Evolutionary conservation across 2,113 vertebrate genomes (phyloP), one percentile per base, ranked within the genome.

Genomic region (Cheilinus undulatus): DNA sequence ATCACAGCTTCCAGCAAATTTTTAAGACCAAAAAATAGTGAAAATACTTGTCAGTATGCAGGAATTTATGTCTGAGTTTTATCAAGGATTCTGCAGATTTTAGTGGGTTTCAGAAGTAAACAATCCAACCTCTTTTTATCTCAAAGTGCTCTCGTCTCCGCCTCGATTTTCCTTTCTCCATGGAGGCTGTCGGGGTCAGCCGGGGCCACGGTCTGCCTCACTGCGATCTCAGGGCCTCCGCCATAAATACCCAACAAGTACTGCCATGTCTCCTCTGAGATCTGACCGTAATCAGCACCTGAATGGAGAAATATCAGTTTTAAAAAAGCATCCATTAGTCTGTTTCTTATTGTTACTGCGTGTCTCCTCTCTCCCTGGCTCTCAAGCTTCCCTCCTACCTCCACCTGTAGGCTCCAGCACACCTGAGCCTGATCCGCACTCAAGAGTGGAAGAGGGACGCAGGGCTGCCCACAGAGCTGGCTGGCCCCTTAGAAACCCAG

Each of bases 241-340:
- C 96, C 92, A 0, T 99, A 99, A 49, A 99, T 93, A 0, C 84
- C 93, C 86, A 94, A 91, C 58, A 99, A 85, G 86, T 98, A 99
- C 69, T 89, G 85, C 98, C 98, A 99, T 0, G 98, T 99, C 91
- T 98, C 98, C 91, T 98, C 96, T 0, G 98, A 99, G 52, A 99
- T 99, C 93, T 99, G 98, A 59, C 98, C 98, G 0, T 98, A 99
- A 88, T 99, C 98, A 0, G 98, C 97, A 19, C 98, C 98, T 99
- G 40, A 65, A 15, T 7, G 11, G 4, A 67, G 28, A 53, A 6
- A 69, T 3, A 12, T 1, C 14, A 32, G 5, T 15, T 42, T 28
- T 12, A 27, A 43, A 7, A 34, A 20, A 22, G 9, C 4, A 9
- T 11, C 26, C 3, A 28, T 8, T 28, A n/a, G 40, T 14, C n/a